These are phyloP conservation scores for Thamnaconus septentrionalis DNA, from an alignment of 2,113 vertebrate species.

Conservation along the genomic window DNA sequence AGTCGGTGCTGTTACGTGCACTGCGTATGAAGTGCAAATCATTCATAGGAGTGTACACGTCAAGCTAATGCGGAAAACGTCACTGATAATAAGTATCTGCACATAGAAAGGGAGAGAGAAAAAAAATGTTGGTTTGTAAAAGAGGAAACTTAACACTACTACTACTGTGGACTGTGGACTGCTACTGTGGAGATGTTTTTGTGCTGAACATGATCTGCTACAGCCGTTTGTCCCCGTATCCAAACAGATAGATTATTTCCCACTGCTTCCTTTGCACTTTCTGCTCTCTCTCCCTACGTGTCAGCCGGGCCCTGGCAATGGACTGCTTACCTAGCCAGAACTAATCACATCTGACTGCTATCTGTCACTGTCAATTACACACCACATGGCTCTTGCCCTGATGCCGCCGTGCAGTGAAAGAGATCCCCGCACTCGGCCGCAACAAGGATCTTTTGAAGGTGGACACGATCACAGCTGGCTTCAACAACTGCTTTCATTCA, in stretches of 20 bases:
- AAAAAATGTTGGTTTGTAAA: background rate
- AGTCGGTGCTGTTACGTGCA: no score
- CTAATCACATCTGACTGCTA: constrained; percentile 72
- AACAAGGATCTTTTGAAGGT: background rate
- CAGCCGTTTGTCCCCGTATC: background rate
- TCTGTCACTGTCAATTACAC: constrained; percentile 71
- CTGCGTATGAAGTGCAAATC: no score
- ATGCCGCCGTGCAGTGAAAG: constrained; percentile 29
- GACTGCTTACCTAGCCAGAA: constrained; percentile 62
- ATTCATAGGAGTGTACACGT: no score
- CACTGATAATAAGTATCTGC: no score
- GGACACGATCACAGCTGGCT: background rate
- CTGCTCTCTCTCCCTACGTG: constrained; percentile 20
- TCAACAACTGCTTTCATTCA: background rate
- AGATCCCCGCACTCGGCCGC: constrained; percentile 21
- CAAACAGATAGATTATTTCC: constrained; percentile 10
- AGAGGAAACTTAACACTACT: background rate
- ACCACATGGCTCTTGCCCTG: constrained; percentile 40
- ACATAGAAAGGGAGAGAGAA: no score
- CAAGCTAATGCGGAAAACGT: no score
- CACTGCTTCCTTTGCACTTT: constrained; percentile 46
- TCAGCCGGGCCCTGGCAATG: constrained; percentile 36
- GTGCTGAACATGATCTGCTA: background rate
- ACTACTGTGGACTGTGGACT: background rate
- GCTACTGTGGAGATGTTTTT: background rate